Conservation (phyloP, 2,797 vertebrate species). For the Tokudaia tokunoshimensis region DNA sequence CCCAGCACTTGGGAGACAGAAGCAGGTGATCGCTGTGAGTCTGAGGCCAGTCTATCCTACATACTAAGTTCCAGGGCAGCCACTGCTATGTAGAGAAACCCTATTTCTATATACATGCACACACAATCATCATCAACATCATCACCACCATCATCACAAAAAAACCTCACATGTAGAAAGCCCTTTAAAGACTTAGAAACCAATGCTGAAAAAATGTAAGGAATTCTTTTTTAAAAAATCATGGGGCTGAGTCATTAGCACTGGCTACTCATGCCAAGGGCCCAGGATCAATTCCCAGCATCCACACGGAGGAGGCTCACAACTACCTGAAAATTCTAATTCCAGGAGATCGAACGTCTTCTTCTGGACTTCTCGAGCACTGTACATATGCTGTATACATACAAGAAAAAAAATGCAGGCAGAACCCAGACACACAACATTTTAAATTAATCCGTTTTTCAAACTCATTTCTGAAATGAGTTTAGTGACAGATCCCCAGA, state of each 20-base stretch:
- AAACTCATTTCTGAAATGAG: conserved; percentile 4
- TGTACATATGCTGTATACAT: neutral
- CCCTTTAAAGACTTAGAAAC: neutral
- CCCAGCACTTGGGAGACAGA: neutral
- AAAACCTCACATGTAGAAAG: neutral
- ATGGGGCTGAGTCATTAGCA: neutral
- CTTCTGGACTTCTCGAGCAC: no score
- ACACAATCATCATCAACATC: neutral
- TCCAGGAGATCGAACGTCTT: neutral
- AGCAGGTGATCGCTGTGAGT: neutral
- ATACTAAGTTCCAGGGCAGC: neutral
- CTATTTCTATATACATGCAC: neutral
- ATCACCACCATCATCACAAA: no score
- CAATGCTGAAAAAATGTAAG: neutral
- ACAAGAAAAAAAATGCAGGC: neutral
- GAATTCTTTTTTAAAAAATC: neutral
- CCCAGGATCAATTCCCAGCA: neutral
- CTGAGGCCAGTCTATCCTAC: neutral
- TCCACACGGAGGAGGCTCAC: neutral
- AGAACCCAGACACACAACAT: neutral
- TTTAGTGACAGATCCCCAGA: conserved; percentile 11
- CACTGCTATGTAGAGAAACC: neutral
- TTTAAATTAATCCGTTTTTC: neutral
- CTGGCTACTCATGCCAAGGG: no score
- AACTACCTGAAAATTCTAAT: neutral